Conservation (phyloP, 37 sponge, comb jelly and placozoan genomes). For the Ephydatia muelleri region DNA sequence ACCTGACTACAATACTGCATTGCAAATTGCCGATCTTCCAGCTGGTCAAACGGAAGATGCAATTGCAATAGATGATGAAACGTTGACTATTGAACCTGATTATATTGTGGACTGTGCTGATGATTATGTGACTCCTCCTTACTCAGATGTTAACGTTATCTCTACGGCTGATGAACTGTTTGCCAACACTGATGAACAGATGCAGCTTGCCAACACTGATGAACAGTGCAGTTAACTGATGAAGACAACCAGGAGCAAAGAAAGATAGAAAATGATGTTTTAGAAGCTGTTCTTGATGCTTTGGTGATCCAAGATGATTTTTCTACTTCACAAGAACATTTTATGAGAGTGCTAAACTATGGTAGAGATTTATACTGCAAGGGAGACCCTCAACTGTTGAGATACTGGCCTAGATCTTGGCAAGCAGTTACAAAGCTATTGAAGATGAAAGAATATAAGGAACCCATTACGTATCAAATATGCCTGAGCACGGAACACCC, state of each 20-base stretch:
- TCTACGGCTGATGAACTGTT: not conserved
- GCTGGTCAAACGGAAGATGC: conserved; percentile 1
- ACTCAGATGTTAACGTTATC: conserved; percentile 1
- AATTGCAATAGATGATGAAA: conserved; percentile 1
- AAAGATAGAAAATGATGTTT: not conserved
- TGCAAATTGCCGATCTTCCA: not conserved
- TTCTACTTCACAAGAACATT: conserved; percentile 10
- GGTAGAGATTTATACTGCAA: conserved; percentile 24
- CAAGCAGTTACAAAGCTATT: not conserved
- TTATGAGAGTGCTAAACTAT: not conserved
- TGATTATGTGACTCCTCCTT: not conserved
- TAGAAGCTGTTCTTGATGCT: conserved; percentile 12
- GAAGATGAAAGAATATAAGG: conserved; percentile 1
- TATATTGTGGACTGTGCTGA: not conserved
- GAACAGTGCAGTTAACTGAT: not conserved
- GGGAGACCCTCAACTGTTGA: conserved; percentile 3
- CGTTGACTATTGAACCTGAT: conserved; percentile 1
- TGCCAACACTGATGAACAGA: not conserved
- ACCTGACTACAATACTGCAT: conserved; percentile 1
- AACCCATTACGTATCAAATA: conserved; percentile 4
- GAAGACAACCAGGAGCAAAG: not conserved
- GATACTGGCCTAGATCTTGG: conserved; percentile 19
- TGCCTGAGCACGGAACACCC: conserved; percentile 14
- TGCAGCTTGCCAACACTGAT: not conserved
- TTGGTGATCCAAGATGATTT: conserved; percentile 5